Conservation (phyloP, 2,888 invertebrate genomes). For the Dysmachus trigonus region DNA sequence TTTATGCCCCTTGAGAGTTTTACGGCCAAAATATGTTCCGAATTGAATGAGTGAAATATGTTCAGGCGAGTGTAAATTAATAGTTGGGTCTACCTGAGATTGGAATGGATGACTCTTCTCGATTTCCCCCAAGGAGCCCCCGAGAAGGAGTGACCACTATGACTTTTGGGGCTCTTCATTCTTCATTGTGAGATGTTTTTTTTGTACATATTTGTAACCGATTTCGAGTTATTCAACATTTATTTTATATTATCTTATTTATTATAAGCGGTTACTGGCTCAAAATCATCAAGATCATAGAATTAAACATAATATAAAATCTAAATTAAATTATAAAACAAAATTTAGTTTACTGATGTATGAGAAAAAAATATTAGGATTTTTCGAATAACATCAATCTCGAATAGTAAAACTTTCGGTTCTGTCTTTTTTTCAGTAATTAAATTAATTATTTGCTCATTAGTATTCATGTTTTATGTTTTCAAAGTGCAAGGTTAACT, state of each 20-base stretch:
- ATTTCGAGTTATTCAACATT: neutral
- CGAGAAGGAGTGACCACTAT: neutral
- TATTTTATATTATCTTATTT: neutral
- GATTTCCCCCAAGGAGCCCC: no score
- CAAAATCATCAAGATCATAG: no score
- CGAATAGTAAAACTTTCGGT: no score
- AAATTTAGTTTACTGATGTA: no score
- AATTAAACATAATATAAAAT: no score
- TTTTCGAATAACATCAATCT: no score
- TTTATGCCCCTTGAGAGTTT: slow-evolving; percentile 47
- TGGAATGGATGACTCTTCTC: slow-evolving; percentile 2
- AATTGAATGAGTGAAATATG: slow-evolving; percentile 48
- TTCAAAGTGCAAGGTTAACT: no score
- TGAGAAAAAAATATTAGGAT: no score
- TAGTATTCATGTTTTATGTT: no score
- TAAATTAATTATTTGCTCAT: no score
- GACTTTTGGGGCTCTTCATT: neutral
- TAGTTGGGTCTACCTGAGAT: slow-evolving; percentile 36
- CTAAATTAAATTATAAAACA: no score
- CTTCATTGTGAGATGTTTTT: neutral
- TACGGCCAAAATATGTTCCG: slow-evolving; percentile 49
- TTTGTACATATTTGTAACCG: neutral
- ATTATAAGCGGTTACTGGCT: neutral
- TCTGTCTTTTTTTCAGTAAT: no score
- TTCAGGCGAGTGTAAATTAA: slow-evolving; percentile 47